phyloP scores from a whole-genome alignment of 2,113 vertebrate species.

The Protomyctophum bolini region DNA sequence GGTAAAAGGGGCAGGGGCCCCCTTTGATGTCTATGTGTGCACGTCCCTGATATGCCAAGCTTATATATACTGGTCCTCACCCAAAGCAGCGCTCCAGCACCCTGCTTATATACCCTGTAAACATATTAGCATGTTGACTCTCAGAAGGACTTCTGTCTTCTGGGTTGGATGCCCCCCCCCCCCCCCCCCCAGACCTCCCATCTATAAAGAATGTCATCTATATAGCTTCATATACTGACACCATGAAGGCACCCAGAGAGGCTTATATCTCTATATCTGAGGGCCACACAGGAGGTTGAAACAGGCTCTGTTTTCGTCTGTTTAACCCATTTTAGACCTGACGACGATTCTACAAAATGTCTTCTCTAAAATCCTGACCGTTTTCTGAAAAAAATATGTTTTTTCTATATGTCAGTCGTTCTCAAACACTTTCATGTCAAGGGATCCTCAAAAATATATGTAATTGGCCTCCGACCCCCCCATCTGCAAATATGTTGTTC shows the following conservation, averaged over 20 bases:
- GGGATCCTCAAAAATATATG: too few species aligned
- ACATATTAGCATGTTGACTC: slow-evolving; percentile 50
- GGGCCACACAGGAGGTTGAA: not conserved
- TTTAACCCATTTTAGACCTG: too few species aligned
- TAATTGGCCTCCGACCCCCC: too few species aligned
- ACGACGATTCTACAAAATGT: too few species aligned
- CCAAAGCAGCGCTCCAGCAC: not conserved
- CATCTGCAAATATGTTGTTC: too few species aligned
- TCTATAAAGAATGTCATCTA: not conserved
- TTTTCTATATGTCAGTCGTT: too few species aligned
- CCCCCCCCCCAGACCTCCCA: slow-evolving; percentile 50
- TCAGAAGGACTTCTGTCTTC: slow-evolving; percentile 25
- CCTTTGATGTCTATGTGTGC: too few species aligned
- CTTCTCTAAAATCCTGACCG: too few species aligned
- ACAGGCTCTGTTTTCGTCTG: slow-evolving; percentile 14
- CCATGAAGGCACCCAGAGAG: not conserved
- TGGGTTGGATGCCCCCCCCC: slow-evolving; percentile 24
- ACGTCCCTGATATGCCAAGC: too few species aligned
- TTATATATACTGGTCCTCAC: not conserved
- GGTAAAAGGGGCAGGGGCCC: too few species aligned
- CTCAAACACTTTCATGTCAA: too few species aligned
- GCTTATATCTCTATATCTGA: slow-evolving; percentile 8
- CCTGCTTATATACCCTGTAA: slow-evolving; percentile 7
- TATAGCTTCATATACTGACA: not conserved
- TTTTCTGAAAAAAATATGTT: too few species aligned